Base-by-base conservation (phyloP, 2,797 vertebrate genomes). In the Meda fulgida region DNA sequence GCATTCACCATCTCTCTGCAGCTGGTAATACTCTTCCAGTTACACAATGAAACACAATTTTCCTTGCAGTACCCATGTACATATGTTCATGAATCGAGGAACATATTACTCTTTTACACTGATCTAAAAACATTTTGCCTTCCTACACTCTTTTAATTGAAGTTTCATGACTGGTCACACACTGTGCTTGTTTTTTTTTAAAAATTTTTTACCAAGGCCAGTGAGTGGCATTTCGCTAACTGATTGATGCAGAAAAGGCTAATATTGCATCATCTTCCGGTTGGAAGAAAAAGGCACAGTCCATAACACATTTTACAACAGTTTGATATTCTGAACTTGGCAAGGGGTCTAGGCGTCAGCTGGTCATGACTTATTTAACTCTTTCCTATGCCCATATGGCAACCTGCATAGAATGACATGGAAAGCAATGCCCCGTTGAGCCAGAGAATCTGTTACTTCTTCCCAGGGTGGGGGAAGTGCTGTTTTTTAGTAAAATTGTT, bases 361-460 rank as follows among this genome's bases (percentile, higher is more conserved):
- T 90, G 91, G 85, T 93, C 92, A 93, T 95, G 88, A 93, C 90
- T 95, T 95, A 94, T 94, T 95, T 92, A 95, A 92, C 91, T 91
- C 89, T 92, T 94, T 93, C 92, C 90, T 89, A 78, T 91, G 89
- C 91, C 94, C 95, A 94, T 95, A 95, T 95, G 95, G 92, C 89
- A 91, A 82, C 88, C 79, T 83, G 90, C 88, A 88, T 31, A 85
- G 82, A 81, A 87, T 91, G 92, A 92, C 92, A 92, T 87, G 91
- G 89, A 86, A 89, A 89, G 90, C 87, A 79, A 87, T 86, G 80
- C 86, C 89, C 88, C 85, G 83, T 89, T 83, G 88, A 86, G 88
- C 34, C 78, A 76, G 81, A 90, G 91, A 92, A 90, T 83, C 85
- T 89, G 90, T 91, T 90, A 85, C 89, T 89, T 58, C 55, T 87